These are phyloP conservation scores for Diorhabda sublineata DNA, from an alignment of 1,140 invertebrate species.

Conservation along the genomic window DNA sequence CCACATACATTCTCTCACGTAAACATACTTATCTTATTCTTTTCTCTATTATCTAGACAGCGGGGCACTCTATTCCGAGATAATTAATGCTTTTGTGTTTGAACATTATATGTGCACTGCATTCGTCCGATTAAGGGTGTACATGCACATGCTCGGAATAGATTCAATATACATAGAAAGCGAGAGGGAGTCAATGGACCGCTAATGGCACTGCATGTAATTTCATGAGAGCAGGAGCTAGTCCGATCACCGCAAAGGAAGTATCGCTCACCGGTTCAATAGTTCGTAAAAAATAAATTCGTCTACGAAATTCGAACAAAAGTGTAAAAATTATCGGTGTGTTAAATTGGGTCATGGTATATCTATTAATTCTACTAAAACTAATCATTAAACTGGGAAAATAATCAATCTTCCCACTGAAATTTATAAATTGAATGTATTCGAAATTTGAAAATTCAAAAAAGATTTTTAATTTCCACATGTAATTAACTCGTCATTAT, in stretches of 20 bases:
- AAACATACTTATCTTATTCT: conserved; percentile 15
- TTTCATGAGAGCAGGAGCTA: not conserved
- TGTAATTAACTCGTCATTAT: no score
- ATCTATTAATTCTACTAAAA: no score
- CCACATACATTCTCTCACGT: conserved; percentile 16
- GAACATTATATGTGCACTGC: not conserved
- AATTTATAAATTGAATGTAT: no score
- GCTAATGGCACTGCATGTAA: not conserved
- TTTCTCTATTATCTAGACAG: conserved; percentile 17
- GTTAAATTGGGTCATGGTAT: no score
- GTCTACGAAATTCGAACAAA: no score
- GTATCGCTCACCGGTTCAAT: not conserved
- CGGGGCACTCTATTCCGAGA: conserved; percentile 7
- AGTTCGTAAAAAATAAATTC: not conserved
- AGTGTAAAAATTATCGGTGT: no score
- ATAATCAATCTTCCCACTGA: no score
- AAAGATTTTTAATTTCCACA: no score
- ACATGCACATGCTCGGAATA: conserved; percentile 1
- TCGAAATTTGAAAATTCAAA: no score
- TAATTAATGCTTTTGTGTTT: conserved; percentile 10
- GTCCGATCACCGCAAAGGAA: not conserved
- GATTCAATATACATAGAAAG: not conserved
- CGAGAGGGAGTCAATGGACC: not conserved
- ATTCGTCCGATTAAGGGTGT: conserved; percentile 3
- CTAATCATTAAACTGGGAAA: no score